Percentiles rank a stretch among this genome's conserved stretches.
Conservation (phyloP, 2,113 vertebrate genomes). For the Anthoscopus minutus region DNA sequence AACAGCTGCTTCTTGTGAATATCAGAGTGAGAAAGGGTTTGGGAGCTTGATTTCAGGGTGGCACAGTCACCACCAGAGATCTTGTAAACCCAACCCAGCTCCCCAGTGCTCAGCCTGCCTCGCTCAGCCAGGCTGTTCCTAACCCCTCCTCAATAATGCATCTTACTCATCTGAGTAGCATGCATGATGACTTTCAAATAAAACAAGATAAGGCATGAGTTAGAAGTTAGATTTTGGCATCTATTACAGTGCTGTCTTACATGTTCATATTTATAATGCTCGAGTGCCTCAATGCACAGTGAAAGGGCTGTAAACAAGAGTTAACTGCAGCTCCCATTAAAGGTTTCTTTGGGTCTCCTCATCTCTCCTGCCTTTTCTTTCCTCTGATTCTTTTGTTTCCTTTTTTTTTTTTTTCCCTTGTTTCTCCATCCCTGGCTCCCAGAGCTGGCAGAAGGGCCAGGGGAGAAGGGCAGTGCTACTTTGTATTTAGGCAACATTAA, state of each 20-base stretch:
- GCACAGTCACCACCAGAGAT: not conserved
- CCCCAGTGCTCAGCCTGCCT: not conserved
- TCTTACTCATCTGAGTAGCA: not conserved
- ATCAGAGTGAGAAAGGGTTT: not conserved
- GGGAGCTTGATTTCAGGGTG: not conserved
- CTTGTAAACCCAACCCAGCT: not conserved
- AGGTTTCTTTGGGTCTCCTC: not conserved
- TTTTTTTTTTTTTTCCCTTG: too few relatives aligned
- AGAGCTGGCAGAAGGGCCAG: not conserved
- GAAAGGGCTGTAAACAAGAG: not conserved
- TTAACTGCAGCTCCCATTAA: not conserved
- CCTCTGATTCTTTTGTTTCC: not conserved
- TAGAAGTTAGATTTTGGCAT: not conserved
- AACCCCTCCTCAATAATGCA: not conserved
- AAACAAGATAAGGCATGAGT: not conserved
- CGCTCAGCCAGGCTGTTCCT: not conserved
- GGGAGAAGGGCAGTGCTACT: not conserved
- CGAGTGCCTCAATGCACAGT: not conserved
- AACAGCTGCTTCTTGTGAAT: not conserved
- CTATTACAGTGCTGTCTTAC: not conserved
- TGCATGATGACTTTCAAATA: not conserved
- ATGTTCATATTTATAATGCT: not conserved
- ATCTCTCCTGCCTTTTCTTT: not conserved
- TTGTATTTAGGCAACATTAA: not conserved
- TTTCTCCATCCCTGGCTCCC: rapidly evolving